These are phyloP conservation scores for Nibea albiflora DNA, from an alignment of 2,113 vertebrate species.

Conservation along the genomic window DNA sequence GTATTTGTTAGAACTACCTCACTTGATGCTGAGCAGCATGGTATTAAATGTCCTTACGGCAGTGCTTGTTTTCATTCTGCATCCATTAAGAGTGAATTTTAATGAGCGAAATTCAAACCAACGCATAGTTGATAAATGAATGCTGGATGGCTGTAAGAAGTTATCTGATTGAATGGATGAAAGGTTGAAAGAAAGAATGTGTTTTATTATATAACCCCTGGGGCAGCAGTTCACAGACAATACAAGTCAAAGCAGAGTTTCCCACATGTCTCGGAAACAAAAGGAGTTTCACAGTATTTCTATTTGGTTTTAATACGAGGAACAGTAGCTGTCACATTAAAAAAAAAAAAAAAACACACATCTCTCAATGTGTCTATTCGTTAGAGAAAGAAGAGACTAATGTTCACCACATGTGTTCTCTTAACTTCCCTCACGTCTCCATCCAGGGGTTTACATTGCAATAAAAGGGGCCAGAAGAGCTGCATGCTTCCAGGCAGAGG, in stretches of 20 bases:
- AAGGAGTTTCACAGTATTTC: conserved; percentile 44
- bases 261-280: conserved; percentile 26
- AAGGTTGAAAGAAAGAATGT: conserved; percentile 43
- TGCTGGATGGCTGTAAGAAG: conserved; percentile 41
- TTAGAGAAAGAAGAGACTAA: conserved; percentile 65
- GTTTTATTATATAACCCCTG: conserved; percentile 34
- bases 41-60: conserved; percentile 48
- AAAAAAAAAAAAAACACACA: conserved; percentile 46
- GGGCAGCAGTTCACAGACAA: conserved; percentile 22
- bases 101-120: conserved; percentile 59
- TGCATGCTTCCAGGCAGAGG: conserved; percentile 50
- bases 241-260: conserved; percentile 32
- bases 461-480: conserved; percentile 67
- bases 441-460: conserved; percentile 69
- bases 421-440: conserved; percentile 44
- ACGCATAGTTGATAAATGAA: conserved; percentile 53
- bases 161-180: conserved; percentile 42
- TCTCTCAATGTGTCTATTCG: conserved; percentile 61
- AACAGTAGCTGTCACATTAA: conserved; percentile 56
- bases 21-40: conserved; percentile 55
- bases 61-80: conserved; percentile 46
- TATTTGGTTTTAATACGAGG: conserved; percentile 42
- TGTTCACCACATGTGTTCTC: conserved; percentile 73
- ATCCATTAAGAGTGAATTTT: conserved; percentile 44
- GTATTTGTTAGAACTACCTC: conserved; percentile 51